Conservation (phyloP, 2,888 invertebrate genomes). For the Strigamia transsilvanica region DNA sequence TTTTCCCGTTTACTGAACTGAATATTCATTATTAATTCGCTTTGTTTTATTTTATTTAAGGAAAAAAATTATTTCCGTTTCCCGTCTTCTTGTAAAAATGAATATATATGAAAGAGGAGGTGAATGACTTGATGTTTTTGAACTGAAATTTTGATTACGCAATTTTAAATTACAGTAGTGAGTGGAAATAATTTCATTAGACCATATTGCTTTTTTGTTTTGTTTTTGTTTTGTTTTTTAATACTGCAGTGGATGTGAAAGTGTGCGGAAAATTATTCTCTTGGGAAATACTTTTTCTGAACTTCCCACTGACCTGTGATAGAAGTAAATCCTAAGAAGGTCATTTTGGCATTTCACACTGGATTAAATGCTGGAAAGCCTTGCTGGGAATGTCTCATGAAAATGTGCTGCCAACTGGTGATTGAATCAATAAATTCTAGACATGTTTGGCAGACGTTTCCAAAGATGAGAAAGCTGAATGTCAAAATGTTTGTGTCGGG, state of each 20-base stretch:
- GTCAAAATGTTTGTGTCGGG: no score
- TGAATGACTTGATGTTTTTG: background rate
- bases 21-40: background rate
- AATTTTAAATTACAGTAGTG: slow-evolving; percentile 1
- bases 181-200: background rate
- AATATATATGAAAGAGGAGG: background rate
- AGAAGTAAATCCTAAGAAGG: slow-evolving; percentile 2
- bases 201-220: background rate
- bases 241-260: background rate
- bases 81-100: background rate
- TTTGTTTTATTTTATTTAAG: background rate
- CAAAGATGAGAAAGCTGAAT: no score
- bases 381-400: slow-evolving; percentile 5
- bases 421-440: background rate
- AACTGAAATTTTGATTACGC: background rate
- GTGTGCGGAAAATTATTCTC: slow-evolving; percentile 16
- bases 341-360: slow-evolving; percentile 21
- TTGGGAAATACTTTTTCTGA: slow-evolving; percentile 19
- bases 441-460: no score
- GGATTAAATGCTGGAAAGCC: background rate
- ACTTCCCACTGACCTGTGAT: slow-evolving; percentile 22
- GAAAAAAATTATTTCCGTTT: background rate
- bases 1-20: background rate
- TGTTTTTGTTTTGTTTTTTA: background rate
- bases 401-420: slow-evolving; percentile 4